A percentile compares a stretch with the other conserved stretches of the same genome.
Conservation (phyloP, 2,113 vertebrate species). For the Alaudala cheleensis region DNA sequence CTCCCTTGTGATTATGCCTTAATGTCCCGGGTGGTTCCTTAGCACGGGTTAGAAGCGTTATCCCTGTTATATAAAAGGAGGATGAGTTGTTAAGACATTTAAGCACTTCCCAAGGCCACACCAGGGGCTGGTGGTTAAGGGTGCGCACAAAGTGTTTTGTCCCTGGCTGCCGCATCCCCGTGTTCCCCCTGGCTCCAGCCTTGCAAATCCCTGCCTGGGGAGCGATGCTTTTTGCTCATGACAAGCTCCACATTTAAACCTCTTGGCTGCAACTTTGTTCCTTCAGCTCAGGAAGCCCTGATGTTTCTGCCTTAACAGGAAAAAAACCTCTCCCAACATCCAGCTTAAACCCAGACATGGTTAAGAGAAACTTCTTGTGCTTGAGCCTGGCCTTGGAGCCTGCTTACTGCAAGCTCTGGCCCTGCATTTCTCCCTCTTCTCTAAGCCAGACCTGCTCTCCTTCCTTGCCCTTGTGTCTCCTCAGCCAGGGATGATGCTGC, state of each 20-base stretch:
- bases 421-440: accelerated
- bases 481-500: neutral
- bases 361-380: neutral
- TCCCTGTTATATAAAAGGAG: neutral
- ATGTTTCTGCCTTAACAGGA: neutral
- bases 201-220: neutral
- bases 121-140: accelerated
- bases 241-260: neutral
- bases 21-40: neutral
- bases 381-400: neutral
- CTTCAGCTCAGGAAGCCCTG: neutral
- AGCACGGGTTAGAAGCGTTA: neutral
- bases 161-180: neutral
- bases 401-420: neutral
- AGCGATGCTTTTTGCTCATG: accelerated
- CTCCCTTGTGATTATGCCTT: accelerated
- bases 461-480: neutral
- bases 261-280: neutral
- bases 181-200: accelerated
- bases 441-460: neutral
- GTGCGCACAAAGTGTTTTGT: accelerated
- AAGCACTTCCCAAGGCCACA: neutral
- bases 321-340: neutral
- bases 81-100: neutral
- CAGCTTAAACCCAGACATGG: neutral